Evolutionary conservation across 1,140 invertebrate genomes (phyloP).

Genomic region (Drosophila repleta): DNA sequence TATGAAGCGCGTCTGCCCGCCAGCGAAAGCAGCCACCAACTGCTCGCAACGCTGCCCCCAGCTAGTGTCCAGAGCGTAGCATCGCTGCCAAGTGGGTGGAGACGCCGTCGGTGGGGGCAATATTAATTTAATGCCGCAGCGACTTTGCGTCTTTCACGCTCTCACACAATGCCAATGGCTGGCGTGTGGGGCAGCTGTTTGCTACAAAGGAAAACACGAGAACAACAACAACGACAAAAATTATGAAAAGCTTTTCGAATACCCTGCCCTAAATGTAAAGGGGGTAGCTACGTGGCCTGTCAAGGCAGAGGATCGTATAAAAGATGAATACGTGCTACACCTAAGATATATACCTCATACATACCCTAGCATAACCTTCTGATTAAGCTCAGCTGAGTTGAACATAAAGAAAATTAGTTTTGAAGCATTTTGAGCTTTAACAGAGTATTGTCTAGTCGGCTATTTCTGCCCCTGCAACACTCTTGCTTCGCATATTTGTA

Average conservation of each 20-base stretch:
- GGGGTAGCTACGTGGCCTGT: not conserved
- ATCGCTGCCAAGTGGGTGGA: not conserved
- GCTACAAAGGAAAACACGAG: not conserved
- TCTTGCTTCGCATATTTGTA: too few species aligned
- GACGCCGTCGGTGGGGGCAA: not conserved
- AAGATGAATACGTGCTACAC: too few species aligned
- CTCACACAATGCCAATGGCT: constrained; percentile 2
- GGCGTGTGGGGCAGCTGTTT: not conserved
- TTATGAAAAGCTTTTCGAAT: constrained; percentile 2
- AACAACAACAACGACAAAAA: not conserved
- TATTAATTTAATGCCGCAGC: constrained; percentile 25
- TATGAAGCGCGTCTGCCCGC: constrained; percentile 58
- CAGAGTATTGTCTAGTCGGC: too few species aligned
- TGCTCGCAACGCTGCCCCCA: constrained; percentile 41
- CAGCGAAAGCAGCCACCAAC: constrained; percentile 64
- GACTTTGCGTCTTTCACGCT: constrained; percentile 1
- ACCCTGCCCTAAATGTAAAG: not conserved
- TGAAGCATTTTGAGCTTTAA: too few species aligned
- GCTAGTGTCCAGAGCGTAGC: constrained; percentile 10
- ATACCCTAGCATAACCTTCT: too few species aligned
- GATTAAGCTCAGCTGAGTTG: too few species aligned
- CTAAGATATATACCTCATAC: too few species aligned
- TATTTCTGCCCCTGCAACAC: too few species aligned
- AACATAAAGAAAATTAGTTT: too few species aligned
- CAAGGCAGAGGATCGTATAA: too few species aligned